Evolutionary conservation across 53 echinoderm and acorn worm genomes (phyloP).

Genomic region (Henricia sp.): DNA sequence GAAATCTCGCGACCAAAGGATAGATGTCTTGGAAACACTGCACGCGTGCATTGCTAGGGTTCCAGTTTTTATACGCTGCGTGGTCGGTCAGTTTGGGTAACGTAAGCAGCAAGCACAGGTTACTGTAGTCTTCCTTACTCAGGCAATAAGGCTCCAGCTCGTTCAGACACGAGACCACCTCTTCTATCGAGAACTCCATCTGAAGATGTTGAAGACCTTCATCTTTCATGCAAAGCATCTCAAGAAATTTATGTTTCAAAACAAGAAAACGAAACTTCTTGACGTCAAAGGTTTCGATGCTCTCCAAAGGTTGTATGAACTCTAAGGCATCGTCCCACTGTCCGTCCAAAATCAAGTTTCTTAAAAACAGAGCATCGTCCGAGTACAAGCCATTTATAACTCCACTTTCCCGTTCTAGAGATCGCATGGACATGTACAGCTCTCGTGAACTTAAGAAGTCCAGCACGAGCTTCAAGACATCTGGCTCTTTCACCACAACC

Average conservation of each 20-base stretch:
- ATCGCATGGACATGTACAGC: constrained; percentile 92
- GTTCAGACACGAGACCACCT: constrained; percentile 88
- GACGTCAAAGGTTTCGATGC: constrained; percentile 86
- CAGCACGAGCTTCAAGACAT: constrained; percentile 89
- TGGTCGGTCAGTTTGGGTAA: constrained; percentile 91
- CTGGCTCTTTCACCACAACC: constrained; percentile 80
- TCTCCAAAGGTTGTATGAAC: constrained; percentile 94
- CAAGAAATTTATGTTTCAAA: constrained; percentile 94
- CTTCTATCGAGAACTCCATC: constrained; percentile 94
- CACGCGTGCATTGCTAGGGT: constrained; percentile 93
- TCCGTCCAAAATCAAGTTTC: constrained; percentile 92
- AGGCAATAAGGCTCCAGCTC: constrained; percentile 96
- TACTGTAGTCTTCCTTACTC: constrained; percentile 91
- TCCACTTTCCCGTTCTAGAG: constrained; percentile 90
- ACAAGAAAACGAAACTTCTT: constrained; percentile 87
- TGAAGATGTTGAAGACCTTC: constrained; percentile 92
- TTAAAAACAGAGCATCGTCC: constrained; percentile 89
- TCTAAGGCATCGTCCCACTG: constrained; percentile 98
- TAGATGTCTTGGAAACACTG: constrained; percentile 93
- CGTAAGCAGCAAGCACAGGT: constrained; percentile 86
- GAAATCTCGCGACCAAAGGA: constrained; percentile 82
- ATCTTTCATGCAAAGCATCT: constrained; percentile 98
- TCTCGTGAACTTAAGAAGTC: constrained; percentile 88
- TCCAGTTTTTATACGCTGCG: constrained; percentile 94
- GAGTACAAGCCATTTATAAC: constrained; percentile 92